These are phyloP conservation scores for Hyperoplus immaculatus DNA, from an alignment of 2,797 vertebrate genomes.

Conservation along the genomic window DNA sequence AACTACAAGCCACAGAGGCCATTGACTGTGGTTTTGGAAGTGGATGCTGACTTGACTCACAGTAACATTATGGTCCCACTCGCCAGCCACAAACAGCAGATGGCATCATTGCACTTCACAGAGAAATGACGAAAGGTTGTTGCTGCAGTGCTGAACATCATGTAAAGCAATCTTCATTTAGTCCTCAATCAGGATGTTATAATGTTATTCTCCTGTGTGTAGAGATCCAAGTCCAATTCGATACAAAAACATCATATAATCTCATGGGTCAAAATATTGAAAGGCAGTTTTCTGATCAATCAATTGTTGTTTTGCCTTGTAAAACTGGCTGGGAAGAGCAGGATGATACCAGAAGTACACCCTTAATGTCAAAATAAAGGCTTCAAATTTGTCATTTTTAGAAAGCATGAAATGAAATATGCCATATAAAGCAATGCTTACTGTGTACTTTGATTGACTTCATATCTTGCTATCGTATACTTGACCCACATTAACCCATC, in stretches of 20 bases:
- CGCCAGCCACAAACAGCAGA: constrained; percentile 44
- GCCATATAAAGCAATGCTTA: neutral
- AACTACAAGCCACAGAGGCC: too few relatives aligned
- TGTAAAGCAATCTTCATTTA: neutral
- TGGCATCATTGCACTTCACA: constrained; percentile 49
- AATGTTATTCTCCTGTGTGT: neutral
- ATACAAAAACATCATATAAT: too few relatives aligned
- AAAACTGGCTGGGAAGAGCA: neutral
- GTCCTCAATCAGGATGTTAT: neutral
- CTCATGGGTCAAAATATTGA: neutral
- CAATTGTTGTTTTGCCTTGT: too few relatives aligned
- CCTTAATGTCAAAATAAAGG: constrained; percentile 10
- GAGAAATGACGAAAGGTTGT: neutral
- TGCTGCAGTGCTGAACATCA: neutral
- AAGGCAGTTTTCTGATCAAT: neutral
- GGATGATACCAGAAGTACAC: neutral
- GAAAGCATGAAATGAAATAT: neutral
- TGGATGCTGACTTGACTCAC: too few relatives aligned
- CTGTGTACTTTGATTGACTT: neutral
- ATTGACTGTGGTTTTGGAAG: too few relatives aligned
- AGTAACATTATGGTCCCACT: too few relatives aligned
- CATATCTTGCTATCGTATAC: neutral
- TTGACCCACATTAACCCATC: neutral
- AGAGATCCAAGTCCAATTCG: too few relatives aligned
- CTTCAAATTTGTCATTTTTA: too few relatives aligned